Evolutionary conservation across 2,888 invertebrate genomes (phyloP), one percentile per base, ranked within the genome.

Genomic region (Phymatocera aterrima): DNA sequence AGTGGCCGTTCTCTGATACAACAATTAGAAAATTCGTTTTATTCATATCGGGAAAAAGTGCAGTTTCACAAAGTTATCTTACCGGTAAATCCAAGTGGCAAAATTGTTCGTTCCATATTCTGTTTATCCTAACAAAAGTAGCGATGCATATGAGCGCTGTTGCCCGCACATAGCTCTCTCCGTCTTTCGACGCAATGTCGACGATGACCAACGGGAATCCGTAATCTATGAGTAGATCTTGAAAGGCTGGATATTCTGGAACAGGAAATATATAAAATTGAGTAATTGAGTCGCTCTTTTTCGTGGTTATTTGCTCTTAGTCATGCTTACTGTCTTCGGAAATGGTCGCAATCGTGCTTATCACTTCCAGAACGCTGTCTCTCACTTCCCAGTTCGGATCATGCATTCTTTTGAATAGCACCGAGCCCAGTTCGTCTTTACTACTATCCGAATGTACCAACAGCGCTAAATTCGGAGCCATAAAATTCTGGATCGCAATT

Each of bases 351-450:
- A 96, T 94, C 0, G 95, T 94, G 60, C 93, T 93, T 6, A 96
- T 90, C 54, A 96, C 91, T 88, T 97, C 96, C 34, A 96, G 87
- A 0, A 95, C 94, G 3, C 95, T 95, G 84, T 97, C 96, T 51
- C 96, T 92, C 0, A 96, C 93, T 88, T 96, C 96, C 97, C 96
- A 97, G 70, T 94, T 92, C 3, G 92, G 90, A 86, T 96, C 95
- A 83, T 95, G 94, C 87, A 96, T 91, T 86, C 95, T 94, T 88
- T 93, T 93, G 72, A 93, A 93, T 4, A 97, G 92, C 12, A 95
- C 93, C 12, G 93, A 92, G 0, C 95, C 95, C 8, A 96, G 89
- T 79, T 93, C 93, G 80, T 94, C 92, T 88, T 95, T 93, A 0
- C 93, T 91, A 31, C 90, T 88, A 74, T 94, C 91, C 21, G 93